Percentiles rank a stretch among this genome's conserved stretches.
Conservation (phyloP, 2,113 vertebrate species). For the Glaucomys volans region DNA sequence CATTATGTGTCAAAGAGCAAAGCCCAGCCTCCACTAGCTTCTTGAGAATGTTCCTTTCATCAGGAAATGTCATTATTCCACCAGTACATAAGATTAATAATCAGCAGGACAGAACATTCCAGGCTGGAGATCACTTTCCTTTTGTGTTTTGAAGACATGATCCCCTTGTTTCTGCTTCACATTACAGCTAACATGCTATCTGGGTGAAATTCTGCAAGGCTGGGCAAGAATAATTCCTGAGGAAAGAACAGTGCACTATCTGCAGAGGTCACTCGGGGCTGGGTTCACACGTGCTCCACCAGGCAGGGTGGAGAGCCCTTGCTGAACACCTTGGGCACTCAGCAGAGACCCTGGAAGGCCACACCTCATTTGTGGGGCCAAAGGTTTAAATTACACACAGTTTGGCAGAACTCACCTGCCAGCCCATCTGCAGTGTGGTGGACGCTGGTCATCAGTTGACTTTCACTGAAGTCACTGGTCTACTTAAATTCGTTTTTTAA, state of each 20-base stretch:
- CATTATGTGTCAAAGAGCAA: not conserved
- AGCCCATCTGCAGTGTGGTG: accelerated
- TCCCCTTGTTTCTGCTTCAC: not conserved
- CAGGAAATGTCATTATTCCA: not conserved
- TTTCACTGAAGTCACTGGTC: not conserved
- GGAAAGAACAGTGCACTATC: not conserved
- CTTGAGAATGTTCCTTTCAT: not conserved
- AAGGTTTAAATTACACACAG: not conserved
- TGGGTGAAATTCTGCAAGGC: accelerated
- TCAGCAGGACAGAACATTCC: not conserved
- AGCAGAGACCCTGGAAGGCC: not conserved
- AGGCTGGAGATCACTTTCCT: not conserved
- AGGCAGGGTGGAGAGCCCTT: not conserved
- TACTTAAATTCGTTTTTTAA: not conserved
- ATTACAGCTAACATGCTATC: not conserved
- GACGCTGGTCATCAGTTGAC: too few relatives aligned
- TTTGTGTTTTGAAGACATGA: not conserved
- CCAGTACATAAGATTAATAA: not conserved
- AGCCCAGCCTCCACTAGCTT: not conserved
- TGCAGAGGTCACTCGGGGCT: not conserved
- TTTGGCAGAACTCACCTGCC: not conserved
- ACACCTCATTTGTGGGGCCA: not conserved
- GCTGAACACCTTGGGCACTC: not conserved
- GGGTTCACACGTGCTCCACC: too few relatives aligned
- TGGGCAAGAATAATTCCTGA: not conserved